These are phyloP conservation scores for Ciconia nigra DNA, from an alignment of 2,797 vertebrate genomes.

Conservation along the genomic window DNA sequence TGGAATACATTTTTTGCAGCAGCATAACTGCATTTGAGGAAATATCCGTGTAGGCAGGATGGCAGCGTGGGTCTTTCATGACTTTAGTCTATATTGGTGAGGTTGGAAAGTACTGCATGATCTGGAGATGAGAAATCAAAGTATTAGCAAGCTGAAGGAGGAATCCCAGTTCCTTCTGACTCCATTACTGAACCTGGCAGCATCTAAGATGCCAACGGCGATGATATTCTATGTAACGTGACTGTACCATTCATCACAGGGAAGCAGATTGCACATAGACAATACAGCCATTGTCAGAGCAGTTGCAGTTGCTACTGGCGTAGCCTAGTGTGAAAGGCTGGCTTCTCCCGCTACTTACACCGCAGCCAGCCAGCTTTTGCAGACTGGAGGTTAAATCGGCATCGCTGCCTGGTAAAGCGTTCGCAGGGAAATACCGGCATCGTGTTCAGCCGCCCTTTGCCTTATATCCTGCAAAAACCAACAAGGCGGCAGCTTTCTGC, in stretches of 20 bases:
- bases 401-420: not conserved
- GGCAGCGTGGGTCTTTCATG: not conserved
- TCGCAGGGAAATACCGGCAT: fast-evolving
- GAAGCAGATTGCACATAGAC: fast-evolving
- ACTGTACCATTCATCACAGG: fast-evolving
- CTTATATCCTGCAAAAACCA: not conserved
- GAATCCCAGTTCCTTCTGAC: not conserved
- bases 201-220: not conserved
- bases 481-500: fast-evolving
- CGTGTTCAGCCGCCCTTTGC: not conserved
- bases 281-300: not conserved
- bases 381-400: not conserved
- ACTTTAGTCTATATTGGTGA: not conserved
- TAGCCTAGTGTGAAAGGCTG: fast-evolving
- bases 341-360: fast-evolving
- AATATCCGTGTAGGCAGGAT: not conserved
- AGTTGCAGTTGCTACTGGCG: not conserved
- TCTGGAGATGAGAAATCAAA: not conserved
- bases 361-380: not conserved
- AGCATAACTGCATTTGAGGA: not conserved
- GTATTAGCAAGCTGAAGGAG: not conserved
- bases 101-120: not conserved
- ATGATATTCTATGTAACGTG: fast-evolving
- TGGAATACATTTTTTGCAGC: not conserved
- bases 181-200: not conserved